These are phyloP conservation scores for Tonatia bakeri DNA, from an alignment of 2,113 vertebrate species.

Conservation along the genomic window DNA sequence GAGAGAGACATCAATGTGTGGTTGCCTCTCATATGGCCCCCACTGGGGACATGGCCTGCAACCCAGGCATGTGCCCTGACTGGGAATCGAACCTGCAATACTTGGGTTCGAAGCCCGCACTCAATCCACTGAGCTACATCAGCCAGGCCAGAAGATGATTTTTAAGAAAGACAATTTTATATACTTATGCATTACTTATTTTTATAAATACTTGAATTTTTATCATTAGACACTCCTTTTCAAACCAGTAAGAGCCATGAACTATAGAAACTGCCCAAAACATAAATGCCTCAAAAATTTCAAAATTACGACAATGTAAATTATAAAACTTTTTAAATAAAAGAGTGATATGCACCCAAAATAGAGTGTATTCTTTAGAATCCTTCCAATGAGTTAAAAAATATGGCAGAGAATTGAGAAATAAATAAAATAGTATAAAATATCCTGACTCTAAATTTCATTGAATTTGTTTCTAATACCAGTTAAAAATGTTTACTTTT, in stretches of 20 bases:
- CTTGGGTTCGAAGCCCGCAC: too few relatives aligned
- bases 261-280: background rate
- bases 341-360: background rate
- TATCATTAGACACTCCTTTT: background rate
- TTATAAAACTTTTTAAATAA: background rate
- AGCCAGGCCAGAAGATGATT: background rate
- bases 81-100: too few relatives aligned
- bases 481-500: constrained; percentile 11
- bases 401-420: background rate
- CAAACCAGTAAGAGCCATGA: background rate
- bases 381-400: background rate
- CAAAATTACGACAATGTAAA: background rate
- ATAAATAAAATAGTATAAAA: constrained; percentile 31
- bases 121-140: too few relatives aligned
- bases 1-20: too few relatives aligned
- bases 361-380: constrained; percentile 4
- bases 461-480: background rate
- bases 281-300: background rate
- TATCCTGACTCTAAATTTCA: background rate
- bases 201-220: background rate
- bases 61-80: too few relatives aligned
- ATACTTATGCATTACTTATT: background rate
- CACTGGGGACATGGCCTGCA: too few relatives aligned
- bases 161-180: background rate
- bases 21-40: too few relatives aligned